These are phyloP conservation scores for Trogon melanurus DNA, from an alignment of 2,113 vertebrate species.

Conservation along the genomic window DNA sequence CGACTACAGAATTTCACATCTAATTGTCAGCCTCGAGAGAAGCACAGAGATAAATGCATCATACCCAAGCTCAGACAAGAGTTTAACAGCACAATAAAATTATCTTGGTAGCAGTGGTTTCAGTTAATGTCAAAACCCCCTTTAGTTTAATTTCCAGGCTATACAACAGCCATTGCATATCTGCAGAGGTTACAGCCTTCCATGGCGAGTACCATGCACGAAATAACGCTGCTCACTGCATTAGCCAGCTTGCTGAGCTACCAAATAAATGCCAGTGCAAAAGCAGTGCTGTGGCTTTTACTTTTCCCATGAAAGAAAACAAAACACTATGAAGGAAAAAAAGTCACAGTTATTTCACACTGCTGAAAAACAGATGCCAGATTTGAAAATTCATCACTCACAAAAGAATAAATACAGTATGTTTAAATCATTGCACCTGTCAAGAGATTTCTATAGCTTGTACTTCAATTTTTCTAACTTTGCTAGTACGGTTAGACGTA, in stretches of 20 bases:
- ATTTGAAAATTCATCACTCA: slow-evolving; percentile 67
- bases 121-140: slow-evolving; percentile 16
- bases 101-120: slow-evolving; percentile 31
- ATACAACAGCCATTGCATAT: not conserved
- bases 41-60: slow-evolving; percentile 66
- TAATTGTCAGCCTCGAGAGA: slow-evolving; percentile 75
- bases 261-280: slow-evolving; percentile 24
- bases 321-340: slow-evolving; percentile 61
- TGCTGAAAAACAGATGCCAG: slow-evolving; percentile 60
- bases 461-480: slow-evolving; percentile 63
- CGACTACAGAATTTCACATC: slow-evolving; percentile 68
- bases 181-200: not conserved
- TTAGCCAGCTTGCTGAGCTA: not conserved
- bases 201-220: not conserved
- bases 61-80: slow-evolving; percentile 64
- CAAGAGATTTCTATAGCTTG: slow-evolving; percentile 69
- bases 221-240: not conserved
- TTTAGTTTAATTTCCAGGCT: slow-evolving; percentile 41
- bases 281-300: slow-evolving; percentile 24
- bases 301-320: slow-evolving; percentile 63
- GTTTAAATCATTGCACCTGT: slow-evolving; percentile 70
- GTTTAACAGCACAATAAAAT: slow-evolving; percentile 65
- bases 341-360: slow-evolving; percentile 64
- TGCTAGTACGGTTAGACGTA: slow-evolving; percentile 34
- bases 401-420: slow-evolving; percentile 71